phyloP scores from a whole-genome alignment of 1,140 invertebrate genomes.

The Macrostomum lignano region DNA sequence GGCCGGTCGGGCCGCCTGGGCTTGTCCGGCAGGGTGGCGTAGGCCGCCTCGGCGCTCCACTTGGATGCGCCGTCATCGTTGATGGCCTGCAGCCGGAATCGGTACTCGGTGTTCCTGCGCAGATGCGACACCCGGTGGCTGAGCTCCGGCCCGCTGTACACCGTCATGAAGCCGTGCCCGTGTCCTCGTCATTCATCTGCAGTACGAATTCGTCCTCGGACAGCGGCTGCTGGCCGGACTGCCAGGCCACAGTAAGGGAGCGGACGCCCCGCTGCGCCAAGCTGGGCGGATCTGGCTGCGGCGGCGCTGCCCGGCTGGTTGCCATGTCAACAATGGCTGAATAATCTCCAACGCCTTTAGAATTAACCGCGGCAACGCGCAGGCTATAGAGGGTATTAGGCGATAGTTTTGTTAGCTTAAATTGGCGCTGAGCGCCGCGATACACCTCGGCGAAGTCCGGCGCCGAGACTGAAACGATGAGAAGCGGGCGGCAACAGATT shows the following conservation, averaged over 20 bases:
- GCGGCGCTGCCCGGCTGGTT: conserved; percentile 30
- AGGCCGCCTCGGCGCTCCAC: conserved; percentile 48
- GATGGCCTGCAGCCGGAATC: conserved; percentile 42
- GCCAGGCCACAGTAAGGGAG: conserved; percentile 41
- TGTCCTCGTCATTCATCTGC: conserved; percentile 45
- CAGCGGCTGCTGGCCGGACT: conserved; percentile 10
- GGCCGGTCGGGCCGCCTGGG: conserved; percentile 35
- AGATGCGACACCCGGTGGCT: conserved; percentile 37
- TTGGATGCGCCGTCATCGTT: conserved; percentile 49
- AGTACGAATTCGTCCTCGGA: conserved; percentile 43
- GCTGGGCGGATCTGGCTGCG: conserved; percentile 38
- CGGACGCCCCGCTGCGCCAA: conserved; percentile 36
- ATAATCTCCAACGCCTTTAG: too few relatives aligned
- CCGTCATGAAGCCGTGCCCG: conserved; percentile 44
- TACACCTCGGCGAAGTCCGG: too few relatives aligned
- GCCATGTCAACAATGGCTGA: too few relatives aligned
- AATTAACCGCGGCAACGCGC: too few relatives aligned
- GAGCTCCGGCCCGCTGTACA: conserved; percentile 44
- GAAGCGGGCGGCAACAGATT: too few relatives aligned
- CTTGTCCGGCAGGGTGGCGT: conserved; percentile 42
- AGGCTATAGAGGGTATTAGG: too few relatives aligned
- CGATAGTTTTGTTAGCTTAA: too few relatives aligned
- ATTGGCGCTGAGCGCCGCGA: too few relatives aligned
- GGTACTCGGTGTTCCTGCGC: conserved; percentile 42
- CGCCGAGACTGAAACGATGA: too few relatives aligned